Percentiles rank a stretch among this genome's conserved stretches.
Conservation (phyloP, 1,140 invertebrate species). For the Drosophila erecta region DNA sequence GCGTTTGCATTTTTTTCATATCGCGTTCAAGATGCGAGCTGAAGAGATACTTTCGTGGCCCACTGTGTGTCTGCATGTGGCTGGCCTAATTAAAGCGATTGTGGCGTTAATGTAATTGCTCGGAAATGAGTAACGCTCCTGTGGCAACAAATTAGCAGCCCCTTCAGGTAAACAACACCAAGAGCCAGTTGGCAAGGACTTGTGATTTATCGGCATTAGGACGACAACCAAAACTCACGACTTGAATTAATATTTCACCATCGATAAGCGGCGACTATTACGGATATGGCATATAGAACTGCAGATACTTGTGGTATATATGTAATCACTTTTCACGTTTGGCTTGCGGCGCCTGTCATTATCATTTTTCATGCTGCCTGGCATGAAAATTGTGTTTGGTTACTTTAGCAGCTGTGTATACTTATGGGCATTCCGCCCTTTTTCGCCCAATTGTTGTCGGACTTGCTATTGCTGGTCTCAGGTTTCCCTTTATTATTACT, state of each 20-base stretch:
- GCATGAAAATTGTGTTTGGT: conserved; percentile 36
- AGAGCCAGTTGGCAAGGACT: conserved; percentile 8
- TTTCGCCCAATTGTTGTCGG: conserved; percentile 28
- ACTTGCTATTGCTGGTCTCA: conserved; percentile 27
- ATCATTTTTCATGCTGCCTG: conserved; percentile 74
- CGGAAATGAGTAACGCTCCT: conserved; percentile 46
- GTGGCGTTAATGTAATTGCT: conserved; percentile 33
- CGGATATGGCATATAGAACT: not conserved
- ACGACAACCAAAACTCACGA: not conserved
- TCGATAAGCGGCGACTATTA: conserved; percentile 8
- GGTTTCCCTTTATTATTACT: conserved; percentile 45
- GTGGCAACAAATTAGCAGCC: conserved; percentile 50
- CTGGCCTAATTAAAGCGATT: conserved; percentile 47
- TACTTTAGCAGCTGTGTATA: conserved; percentile 39
- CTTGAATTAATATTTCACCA: conserved; percentile 25
- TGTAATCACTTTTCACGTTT: conserved; percentile 73
- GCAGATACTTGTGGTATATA: conserved; percentile 11
- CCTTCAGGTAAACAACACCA: conserved; percentile 57
- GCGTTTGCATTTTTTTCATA: conserved; percentile 61
- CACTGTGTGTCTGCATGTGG: conserved; percentile 5
- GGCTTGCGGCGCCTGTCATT: conserved; percentile 60
- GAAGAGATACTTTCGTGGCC: conserved; percentile 32
- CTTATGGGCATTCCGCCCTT: conserved; percentile 8
- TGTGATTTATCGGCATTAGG: conserved; percentile 30
- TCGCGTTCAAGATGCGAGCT: conserved; percentile 29